Conservation (phyloP, 2,888 invertebrate genomes). For the Oligia latruncula region DNA sequence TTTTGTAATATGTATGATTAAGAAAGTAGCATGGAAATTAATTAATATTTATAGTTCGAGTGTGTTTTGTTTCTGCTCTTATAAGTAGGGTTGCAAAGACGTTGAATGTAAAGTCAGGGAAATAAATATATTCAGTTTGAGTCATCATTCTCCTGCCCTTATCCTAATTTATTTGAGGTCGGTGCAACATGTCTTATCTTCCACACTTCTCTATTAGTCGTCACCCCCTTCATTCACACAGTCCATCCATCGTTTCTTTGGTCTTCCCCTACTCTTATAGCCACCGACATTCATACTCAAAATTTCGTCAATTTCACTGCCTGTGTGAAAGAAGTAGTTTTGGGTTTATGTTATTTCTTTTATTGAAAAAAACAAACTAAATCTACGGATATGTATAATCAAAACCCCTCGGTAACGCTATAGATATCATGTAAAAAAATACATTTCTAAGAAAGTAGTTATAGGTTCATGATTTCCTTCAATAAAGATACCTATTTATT, state of each 20-base stretch:
- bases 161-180: background rate
- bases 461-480: background rate
- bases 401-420: background rate
- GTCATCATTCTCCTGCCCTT: background rate
- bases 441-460: too few relatives aligned
- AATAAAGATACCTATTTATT: background rate
- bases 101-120: background rate
- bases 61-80: slow-evolving; percentile 10
- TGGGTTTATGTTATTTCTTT: background rate
- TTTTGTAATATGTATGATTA: slow-evolving; percentile 59
- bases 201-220: background rate
- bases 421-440: background rate
- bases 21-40: slow-evolving; percentile 39
- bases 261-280: background rate
- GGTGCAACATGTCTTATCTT: background rate
- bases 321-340: background rate
- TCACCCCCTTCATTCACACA: background rate
- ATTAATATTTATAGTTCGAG: slow-evolving; percentile 34
- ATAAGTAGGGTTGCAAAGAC: background rate
- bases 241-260: background rate
- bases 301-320: background rate
- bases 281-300: background rate
- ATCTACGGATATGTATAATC: background rate
- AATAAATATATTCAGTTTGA: background rate
- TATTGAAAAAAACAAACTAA: too few relatives aligned